Conservation (phyloP, 2,888 invertebrate species). For the Caenorhabditis sp. region DNA sequence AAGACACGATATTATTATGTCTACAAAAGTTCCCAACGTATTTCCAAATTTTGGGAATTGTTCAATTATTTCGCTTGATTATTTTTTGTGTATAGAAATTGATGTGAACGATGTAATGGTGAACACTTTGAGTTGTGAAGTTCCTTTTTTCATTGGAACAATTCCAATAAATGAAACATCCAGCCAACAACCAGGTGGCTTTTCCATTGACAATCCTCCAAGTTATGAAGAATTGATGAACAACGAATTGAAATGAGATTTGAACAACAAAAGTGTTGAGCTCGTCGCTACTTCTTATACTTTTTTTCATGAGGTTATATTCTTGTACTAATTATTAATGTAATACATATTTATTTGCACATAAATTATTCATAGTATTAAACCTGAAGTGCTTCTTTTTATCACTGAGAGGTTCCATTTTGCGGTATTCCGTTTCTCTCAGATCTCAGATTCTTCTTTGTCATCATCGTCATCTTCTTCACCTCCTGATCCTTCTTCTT, state of each 20-base stretch:
- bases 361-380: too few species aligned
- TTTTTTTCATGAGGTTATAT: too few species aligned
- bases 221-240: constrained; percentile 26
- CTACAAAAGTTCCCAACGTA: constrained; percentile 23
- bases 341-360: too few species aligned
- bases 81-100: constrained; percentile 21
- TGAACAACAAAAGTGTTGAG: background rate
- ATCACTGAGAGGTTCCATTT: too few species aligned
- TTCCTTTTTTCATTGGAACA: constrained; percentile 26
- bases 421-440: too few species aligned
- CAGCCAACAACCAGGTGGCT: background rate
- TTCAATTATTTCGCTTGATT: constrained; percentile 40
- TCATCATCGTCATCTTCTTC: too few species aligned
- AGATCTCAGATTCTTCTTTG: too few species aligned
- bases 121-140: constrained; percentile 9
- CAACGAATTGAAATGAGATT: constrained; percentile 7
- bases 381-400: too few species aligned
- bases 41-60: constrained; percentile 44
- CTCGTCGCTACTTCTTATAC: too few species aligned
- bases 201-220: constrained; percentile 6
- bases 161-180: constrained; percentile 11
- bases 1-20: background rate
- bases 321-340: too few species aligned
- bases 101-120: background rate
- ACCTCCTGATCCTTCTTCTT: too few species aligned